Percentiles rank a stretch among this genome's conserved stretches.
Conservation (phyloP, 2,113 vertebrate species). For the Pagrus major region DNA sequence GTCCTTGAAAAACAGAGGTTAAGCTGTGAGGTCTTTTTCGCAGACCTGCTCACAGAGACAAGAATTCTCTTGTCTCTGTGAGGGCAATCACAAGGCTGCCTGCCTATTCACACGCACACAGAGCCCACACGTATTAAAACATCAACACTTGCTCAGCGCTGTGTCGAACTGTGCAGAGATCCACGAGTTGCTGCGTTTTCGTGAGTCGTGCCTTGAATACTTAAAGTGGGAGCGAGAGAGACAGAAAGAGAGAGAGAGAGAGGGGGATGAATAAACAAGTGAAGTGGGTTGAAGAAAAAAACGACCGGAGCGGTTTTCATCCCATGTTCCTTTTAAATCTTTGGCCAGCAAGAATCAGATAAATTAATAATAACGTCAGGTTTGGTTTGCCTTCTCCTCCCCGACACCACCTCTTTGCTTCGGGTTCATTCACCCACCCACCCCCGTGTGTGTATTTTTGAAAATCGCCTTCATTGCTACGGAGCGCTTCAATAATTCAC, state of each 20-base stretch:
- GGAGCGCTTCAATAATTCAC: constrained; percentile 72
- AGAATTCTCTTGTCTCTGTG: constrained; percentile 30
- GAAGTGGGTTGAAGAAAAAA: constrained; percentile 38
- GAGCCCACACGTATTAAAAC: constrained; percentile 61
- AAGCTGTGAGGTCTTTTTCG: constrained; percentile 39
- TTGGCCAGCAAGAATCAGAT: constrained; percentile 60
- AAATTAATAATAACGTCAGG: constrained; percentile 71
- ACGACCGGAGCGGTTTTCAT: constrained; percentile 44
- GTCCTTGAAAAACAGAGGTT: constrained; percentile 55
- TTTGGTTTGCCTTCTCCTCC: constrained; percentile 52
- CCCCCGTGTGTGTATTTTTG: constrained; percentile 69
- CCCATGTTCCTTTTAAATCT: constrained; percentile 65
- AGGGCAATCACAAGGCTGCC: constrained; percentile 47
- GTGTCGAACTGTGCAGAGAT: constrained; percentile 57
- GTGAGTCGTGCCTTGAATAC: constrained; percentile 53
- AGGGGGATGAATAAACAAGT: constrained; percentile 40
- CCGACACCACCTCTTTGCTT: constrained; percentile 40
- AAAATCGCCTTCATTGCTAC: constrained; percentile 51
- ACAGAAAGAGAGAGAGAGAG: constrained; percentile 18
- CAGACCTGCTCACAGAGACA: background rate
- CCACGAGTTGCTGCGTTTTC: constrained; percentile 54
- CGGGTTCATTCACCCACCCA: constrained; percentile 9
- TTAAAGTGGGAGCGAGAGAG: constrained; percentile 18
- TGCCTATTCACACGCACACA: constrained; percentile 33
- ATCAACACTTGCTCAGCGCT: constrained; percentile 47